Base-by-base conservation (phyloP, 2,888 invertebrate genomes). In the Glyphotaelius pellucidus region DNA sequence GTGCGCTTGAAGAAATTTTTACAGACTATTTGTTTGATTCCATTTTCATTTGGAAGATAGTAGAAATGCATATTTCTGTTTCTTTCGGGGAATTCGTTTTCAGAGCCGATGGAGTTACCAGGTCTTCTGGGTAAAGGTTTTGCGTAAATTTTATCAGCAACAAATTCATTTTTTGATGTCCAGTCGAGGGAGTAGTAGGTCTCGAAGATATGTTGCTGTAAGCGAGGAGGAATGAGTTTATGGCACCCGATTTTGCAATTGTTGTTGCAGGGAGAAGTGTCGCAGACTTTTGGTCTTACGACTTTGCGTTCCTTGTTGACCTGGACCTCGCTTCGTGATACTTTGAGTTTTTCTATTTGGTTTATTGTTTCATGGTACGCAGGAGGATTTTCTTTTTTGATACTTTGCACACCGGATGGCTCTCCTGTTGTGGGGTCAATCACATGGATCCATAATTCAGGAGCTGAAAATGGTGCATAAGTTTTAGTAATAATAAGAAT, bases 121-220 rank as follows among this genome's bases (percentile, higher is more conserved):
- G 30, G 31, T 32, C 79, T 89, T 52, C 35, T 67, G 31, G 32
- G 67, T 19, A 79, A 67, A 35, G 79, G 89, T 31, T 89, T 89
- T 35, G 89, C 79, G 19, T 32, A n/a, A 32, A 89, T 79, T 15
- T 79, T 30, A 31, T 32, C 67, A 12, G 89, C 25, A 31, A 89
- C 79, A 31, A 89, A 89, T n/a, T 79, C 79, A 80, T 89, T 89
- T 89, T 89, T 89, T 19, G 30, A 89, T 14, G 89, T 79, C 89
- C 89, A 89, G 35, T 89, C 80, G n/a, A 89, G 79, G n/a, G 89
- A 89, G 80, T 89, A 89, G 79, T 67, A 89, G 9, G 19, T 79
- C 1, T 32, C 15, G 35, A 89, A 89, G 30, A 89, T 89, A 25
- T 89, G 15, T 19, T 83, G 15, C 30, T 83, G 83, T 25, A 19